A percentile compares a stretch with the other conserved stretches of the same genome.
Evolutionary conservation across 2,797 vertebrate species (phyloP).

Genomic region (Apogon hyalosoma): DNA sequence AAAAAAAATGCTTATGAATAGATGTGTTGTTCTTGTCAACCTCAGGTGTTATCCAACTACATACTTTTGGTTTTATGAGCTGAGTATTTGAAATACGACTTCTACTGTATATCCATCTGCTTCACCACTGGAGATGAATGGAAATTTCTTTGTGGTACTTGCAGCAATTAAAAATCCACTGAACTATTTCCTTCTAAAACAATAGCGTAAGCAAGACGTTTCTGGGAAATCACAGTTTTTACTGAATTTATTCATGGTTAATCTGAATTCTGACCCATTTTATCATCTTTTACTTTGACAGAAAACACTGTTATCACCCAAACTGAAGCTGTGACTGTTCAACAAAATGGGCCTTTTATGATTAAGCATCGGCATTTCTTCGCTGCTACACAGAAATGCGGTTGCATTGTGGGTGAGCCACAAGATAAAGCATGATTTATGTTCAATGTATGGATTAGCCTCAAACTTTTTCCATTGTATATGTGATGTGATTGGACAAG

Average conservation of each 20-base stretch:
- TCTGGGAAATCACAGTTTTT: background rate
- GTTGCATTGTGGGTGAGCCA: conserved; percentile 13
- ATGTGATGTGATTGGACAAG: too few relatives aligned
- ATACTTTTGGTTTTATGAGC: background rate
- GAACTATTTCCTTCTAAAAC: background rate
- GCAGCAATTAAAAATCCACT: background rate
- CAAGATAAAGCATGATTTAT: conserved; percentile 24
- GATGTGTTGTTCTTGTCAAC: background rate
- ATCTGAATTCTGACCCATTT: background rate
- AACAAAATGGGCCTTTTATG: background rate
- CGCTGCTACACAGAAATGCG: background rate
- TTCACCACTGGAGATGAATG: background rate
- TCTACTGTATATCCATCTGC: background rate
- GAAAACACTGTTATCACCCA: background rate
- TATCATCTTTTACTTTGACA: conserved; percentile 12
- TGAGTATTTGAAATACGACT: background rate
- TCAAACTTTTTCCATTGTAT: too few relatives aligned
- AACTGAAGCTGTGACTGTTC: conserved; percentile 18
- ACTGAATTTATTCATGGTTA: too few relatives aligned
- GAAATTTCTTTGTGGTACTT: background rate
- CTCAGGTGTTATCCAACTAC: background rate
- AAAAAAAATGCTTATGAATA: background rate
- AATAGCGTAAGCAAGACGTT: background rate
- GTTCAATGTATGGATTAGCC: too few relatives aligned
- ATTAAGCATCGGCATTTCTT: conserved; percentile 20